Evolutionary conservation across 2,113 vertebrate species (phyloP).

Genomic region (Excalfactoria chinensis): DNA sequence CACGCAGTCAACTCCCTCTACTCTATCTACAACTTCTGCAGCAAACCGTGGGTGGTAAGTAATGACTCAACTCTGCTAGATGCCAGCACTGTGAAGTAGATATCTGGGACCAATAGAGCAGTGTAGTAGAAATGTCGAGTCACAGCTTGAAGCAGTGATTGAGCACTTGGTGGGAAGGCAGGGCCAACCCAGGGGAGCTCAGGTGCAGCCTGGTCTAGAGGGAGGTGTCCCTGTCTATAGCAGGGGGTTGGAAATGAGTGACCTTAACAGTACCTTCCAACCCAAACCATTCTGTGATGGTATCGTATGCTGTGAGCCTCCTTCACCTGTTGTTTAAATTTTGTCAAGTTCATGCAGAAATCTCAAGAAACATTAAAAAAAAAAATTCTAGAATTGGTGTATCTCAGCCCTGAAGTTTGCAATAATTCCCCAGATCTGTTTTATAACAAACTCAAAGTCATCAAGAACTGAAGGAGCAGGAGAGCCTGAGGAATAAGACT

Average conservation of each 20-base stretch:
- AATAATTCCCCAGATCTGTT: background rate
- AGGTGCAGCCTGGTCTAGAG: no score
- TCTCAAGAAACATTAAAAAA: background rate
- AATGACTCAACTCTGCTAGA: background rate
- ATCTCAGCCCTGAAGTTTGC: background rate
- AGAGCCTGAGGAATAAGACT: background rate
- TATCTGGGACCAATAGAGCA: rapidly evolving
- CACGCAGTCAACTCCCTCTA: slow-evolving; percentile 90
- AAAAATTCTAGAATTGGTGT: background rate
- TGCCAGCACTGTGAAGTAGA: background rate
- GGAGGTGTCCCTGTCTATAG: no score
- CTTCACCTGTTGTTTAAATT: background rate
- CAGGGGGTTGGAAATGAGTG: no score
- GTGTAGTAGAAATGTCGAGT: no score
- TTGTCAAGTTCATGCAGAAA: background rate
- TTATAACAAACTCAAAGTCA: background rate
- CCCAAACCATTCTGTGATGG: no score
- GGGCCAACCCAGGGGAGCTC: no score
- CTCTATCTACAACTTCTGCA: slow-evolving; percentile 98
- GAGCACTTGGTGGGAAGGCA: no score
- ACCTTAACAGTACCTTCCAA: no score
- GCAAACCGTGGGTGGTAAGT: slow-evolving; percentile 99
- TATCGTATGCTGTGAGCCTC: background rate
- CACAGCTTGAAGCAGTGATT: no score
- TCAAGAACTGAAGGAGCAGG: background rate